phyloP scores from a whole-genome alignment of 2,113 vertebrate genomes.

The Hemichromis elongatus region DNA sequence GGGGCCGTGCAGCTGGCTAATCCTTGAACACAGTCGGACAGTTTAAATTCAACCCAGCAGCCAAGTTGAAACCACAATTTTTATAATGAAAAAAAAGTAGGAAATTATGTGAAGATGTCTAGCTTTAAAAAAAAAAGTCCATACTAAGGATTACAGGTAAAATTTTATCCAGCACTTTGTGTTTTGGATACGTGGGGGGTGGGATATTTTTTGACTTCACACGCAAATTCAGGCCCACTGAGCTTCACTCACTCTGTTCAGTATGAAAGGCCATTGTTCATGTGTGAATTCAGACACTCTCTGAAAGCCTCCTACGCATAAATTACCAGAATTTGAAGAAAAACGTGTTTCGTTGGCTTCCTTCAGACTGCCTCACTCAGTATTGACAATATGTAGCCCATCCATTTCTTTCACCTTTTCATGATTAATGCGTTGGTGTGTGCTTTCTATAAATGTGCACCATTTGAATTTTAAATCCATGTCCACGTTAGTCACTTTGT shows the following conservation, averaged over 20 bases:
- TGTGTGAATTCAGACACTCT: slow-evolving; percentile 46
- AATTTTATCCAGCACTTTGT: not conserved
- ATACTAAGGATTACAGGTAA: not conserved
- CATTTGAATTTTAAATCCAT: not conserved
- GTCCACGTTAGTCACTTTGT: not conserved
- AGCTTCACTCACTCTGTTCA: slow-evolving; percentile 54
- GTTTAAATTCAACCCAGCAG: slow-evolving; percentile 25
- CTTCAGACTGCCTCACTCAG: not conserved
- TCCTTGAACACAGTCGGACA: slow-evolving; percentile 36
- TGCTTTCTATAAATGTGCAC: not conserved
- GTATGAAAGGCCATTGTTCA: slow-evolving; percentile 65
- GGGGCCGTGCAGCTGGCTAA: slow-evolving; percentile 62
- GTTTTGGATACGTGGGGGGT: slow-evolving; percentile 1
- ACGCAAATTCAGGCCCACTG: slow-evolving; percentile 17
- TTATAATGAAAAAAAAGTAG: not conserved
- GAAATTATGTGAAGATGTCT: not conserved
- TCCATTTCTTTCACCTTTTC: not conserved
- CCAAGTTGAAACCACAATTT: slow-evolving; percentile 2
- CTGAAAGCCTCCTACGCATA: slow-evolving; percentile 53
- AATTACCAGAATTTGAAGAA: slow-evolving; percentile 38
- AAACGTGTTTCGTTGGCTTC: not conserved
- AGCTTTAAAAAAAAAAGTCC: not conserved
- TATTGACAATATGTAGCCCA: not conserved
- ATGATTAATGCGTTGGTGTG: not conserved
- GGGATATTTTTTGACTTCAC: slow-evolving; percentile 42